These are phyloP conservation scores for Sclerurus mexicanus DNA, from an alignment of 2,113 vertebrate species.

Conservation along the genomic window DNA sequence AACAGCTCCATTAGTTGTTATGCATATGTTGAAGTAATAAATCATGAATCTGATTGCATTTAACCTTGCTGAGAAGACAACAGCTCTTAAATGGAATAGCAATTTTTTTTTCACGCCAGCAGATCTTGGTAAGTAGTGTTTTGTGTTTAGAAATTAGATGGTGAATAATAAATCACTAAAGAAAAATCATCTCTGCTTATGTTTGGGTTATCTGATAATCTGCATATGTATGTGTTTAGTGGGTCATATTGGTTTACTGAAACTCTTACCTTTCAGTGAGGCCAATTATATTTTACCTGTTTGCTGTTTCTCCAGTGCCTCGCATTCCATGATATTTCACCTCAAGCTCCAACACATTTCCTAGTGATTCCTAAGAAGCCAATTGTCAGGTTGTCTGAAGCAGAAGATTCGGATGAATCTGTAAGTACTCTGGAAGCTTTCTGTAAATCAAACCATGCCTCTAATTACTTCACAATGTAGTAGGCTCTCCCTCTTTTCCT, in stretches of 20 bases:
- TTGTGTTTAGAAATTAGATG: background rate
- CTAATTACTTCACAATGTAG: background rate
- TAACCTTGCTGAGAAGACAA: background rate
- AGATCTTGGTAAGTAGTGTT: background rate
- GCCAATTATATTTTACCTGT: background rate
- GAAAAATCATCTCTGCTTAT: background rate
- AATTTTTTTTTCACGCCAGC: background rate
- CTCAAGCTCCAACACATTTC: slow-evolving; percentile 95
- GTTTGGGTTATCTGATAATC: background rate
- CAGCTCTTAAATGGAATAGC: background rate
- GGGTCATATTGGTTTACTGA: background rate
- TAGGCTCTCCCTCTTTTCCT: background rate
- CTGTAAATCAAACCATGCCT: background rate
- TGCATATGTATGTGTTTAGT: background rate
- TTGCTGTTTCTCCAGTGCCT: slow-evolving; percentile 80
- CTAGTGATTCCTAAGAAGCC: slow-evolving; percentile 92
- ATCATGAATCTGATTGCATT: background rate
- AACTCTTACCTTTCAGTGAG: background rate
- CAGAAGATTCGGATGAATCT: slow-evolving; percentile 84
- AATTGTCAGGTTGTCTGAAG: slow-evolving; percentile 86
- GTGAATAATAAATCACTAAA: background rate
- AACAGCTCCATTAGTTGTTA: background rate
- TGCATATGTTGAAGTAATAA: background rate
- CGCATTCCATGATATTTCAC: slow-evolving; percentile 89
- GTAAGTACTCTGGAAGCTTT: slow-evolving; percentile 79